These are phyloP conservation scores for Matsumyia berberina DNA, from an alignment of 2,888 invertebrate species.

Conservation along the genomic window DNA sequence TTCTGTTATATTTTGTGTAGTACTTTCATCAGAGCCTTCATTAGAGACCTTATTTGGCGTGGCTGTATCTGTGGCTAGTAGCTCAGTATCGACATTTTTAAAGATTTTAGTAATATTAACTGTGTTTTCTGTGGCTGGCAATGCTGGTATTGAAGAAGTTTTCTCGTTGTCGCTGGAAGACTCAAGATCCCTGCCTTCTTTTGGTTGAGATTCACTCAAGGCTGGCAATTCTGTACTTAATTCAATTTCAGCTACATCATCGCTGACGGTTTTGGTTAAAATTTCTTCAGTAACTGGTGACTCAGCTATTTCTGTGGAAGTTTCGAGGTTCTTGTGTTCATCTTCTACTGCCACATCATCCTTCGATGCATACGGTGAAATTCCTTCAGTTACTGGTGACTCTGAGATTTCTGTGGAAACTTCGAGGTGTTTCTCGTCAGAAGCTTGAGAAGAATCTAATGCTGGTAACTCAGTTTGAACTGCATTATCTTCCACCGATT, in stretches of 20 bases:
- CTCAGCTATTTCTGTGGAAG: too few species aligned
- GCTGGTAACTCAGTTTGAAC: not conserved
- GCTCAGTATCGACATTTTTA: too few species aligned
- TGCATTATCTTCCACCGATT: not conserved
- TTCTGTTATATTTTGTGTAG: not conserved
- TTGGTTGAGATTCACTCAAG: not conserved
- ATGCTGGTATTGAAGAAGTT: not conserved
- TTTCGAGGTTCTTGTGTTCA: not conserved
- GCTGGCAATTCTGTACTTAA: constrained; percentile 8
- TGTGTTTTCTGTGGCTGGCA: not conserved
- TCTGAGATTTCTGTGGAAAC: constrained; percentile 7
- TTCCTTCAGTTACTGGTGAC: not conserved
- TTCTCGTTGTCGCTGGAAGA: too few species aligned
- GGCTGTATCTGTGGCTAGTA: not conserved
- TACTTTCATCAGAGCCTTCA: too few species aligned
- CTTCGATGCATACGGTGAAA: not conserved
- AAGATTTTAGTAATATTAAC: not conserved
- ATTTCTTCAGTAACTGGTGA: too few species aligned
- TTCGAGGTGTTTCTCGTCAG: not conserved
- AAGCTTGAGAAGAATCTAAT: not conserved
- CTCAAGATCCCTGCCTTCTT: not conserved
- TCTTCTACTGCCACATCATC: not conserved
- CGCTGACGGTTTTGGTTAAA: not conserved
- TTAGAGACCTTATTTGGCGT: too few species aligned
- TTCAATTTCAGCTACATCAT: not conserved